Conservation (phyloP, 2,113 vertebrate genomes). For the Puffinus mauretanicus region DNA sequence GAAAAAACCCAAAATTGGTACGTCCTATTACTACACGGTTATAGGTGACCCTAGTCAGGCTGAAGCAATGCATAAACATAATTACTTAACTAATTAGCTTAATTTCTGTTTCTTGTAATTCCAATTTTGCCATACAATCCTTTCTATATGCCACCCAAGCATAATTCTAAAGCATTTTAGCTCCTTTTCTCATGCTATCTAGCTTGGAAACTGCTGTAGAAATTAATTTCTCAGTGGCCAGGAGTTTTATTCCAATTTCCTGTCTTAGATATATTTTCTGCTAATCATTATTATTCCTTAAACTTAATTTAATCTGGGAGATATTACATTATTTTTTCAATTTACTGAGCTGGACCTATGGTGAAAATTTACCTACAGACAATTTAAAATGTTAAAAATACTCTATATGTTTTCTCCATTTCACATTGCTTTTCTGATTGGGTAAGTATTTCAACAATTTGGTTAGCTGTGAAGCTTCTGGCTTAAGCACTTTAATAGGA, state of each 20-base stretch:
- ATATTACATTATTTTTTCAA: background rate
- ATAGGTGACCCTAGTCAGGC: background rate
- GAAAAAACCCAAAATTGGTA: background rate
- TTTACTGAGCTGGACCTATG: background rate
- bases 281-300: background rate
- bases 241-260: background rate
- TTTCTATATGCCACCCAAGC: background rate
- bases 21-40: background rate
- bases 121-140: background rate
- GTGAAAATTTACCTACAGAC: background rate
- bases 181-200: background rate
- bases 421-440: background rate
- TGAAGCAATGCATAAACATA: background rate
- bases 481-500: background rate
- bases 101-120: background rate
- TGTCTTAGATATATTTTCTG: background rate
- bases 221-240: conserved; percentile 4
- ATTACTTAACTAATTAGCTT: background rate
- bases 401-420: background rate
- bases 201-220: background rate
- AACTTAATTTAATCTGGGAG: background rate
- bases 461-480: background rate
- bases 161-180: background rate
- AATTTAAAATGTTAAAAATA: background rate
- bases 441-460: background rate